phyloP scores from a whole-genome alignment of 1,140 invertebrate species.

The Acyrthosiphon pisum region DNA sequence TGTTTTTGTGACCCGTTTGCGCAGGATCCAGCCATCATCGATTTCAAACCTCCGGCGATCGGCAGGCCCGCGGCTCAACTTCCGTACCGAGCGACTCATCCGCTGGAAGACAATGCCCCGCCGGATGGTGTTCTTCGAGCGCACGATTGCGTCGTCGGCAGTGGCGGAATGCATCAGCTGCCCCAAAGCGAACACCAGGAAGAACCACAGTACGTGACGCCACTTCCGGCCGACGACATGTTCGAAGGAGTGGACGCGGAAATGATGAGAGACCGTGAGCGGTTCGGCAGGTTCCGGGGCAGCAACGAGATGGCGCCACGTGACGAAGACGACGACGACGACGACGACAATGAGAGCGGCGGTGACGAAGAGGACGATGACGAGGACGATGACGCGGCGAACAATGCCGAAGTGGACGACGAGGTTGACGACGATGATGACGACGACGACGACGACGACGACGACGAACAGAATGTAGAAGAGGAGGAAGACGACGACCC shows the following conservation, averaged over 20 bases:
- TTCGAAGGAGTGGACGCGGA: conserved; percentile 34
- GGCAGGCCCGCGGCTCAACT: neutral
- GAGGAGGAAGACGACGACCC: conserved; percentile 26
- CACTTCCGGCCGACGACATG: conserved; percentile 28
- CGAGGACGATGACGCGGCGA: neutral
- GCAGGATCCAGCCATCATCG: conserved; percentile 31
- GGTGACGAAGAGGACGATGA: neutral
- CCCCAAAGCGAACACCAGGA: neutral
- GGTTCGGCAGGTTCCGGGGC: neutral
- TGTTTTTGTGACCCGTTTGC: neutral
- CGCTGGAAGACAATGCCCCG: neutral
- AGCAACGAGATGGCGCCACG: no score
- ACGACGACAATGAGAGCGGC: neutral
- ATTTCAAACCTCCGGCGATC: conserved; percentile 27
- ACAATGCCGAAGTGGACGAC: neutral
- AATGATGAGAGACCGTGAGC: conserved; percentile 16
- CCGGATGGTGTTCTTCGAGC: neutral
- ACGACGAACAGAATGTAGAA: neutral
- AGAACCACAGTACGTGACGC: conserved; percentile 43
- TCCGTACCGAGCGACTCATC: conserved; percentile 15
- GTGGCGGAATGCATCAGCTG: neutral
- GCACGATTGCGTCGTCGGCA: neutral
- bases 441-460: neutral
- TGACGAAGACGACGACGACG: neutral
- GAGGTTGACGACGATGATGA: neutral